Evolutionary conservation across 2,888 invertebrate species (phyloP), one percentile per base, ranked within the genome.

Genomic region (Cryptus armator): DNA sequence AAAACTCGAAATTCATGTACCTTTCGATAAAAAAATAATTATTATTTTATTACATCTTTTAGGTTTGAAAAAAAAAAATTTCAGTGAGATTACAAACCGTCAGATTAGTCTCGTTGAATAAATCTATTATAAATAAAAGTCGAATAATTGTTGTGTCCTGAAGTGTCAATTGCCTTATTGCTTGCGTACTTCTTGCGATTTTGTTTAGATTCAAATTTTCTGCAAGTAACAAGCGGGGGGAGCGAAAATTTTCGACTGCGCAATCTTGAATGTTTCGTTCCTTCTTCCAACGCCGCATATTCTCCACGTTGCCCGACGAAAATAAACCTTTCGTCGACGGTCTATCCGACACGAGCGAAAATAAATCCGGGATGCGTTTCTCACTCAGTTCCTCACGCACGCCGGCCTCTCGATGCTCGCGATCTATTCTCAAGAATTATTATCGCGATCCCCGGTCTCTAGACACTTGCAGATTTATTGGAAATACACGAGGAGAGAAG

Each of bases 281-380:
- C 48, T 66, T 66, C 53, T 71, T 85, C 24, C 64, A n/a, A 46
- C 43, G 46, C 48, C 53, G n/a, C 14, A 86, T 87, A 86, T 68
- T 59, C 53, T 62, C 75, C 79, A 74, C 79, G 66, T 75, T 56
- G 43, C 70, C 76, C 66, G 89, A 84, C 87, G 56, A 87, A 90
- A 90, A 90, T 90, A 90, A 90, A 90, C 88, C 85, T 81, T 85
- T 87, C 86, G 88, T 86, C 89, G 89, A 83, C 87, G 87, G 86
- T 78, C 87, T 86, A 88, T 89, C 85, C 86, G 85, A 86, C 81
- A 71, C 84, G 86, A 68, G 84, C 89, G 19, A 86, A 90, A 90
- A 90, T 90, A 90, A 89, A 89, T 87, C 81, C 86, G 79, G 81
- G 83, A 84, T 88, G 77, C 76, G 62, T 78, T 82, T 75, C 68